Percentiles rank a stretch among this genome's conserved stretches.
phyloP scores from a whole-genome alignment of 2,797 vertebrate species.

The Enteromius mattozi region DNA sequence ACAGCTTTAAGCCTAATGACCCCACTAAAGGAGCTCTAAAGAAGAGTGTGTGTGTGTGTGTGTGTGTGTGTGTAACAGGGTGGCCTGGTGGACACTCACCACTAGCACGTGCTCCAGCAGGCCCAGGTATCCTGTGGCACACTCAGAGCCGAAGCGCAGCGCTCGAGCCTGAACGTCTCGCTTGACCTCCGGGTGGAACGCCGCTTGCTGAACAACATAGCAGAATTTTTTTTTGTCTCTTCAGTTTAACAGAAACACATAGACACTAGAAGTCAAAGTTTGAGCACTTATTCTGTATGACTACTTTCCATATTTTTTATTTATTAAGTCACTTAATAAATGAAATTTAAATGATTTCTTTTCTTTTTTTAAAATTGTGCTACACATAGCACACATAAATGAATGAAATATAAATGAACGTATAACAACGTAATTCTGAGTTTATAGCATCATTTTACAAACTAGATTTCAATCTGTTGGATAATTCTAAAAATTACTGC shows the following conservation, averaged over 20 bases:
- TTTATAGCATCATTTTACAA: not conserved
- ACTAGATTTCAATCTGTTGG: not conserved
- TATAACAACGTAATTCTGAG: not conserved
- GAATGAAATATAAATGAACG: not conserved
- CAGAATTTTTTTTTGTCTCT: not conserved
- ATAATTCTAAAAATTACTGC: not conserved
- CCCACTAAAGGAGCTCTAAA: slow-evolving; percentile 1
- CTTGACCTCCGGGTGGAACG: slow-evolving; percentile 91
- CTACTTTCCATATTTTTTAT: not conserved
- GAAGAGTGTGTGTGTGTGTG: slow-evolving; percentile 15
- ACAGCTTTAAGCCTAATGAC: slow-evolving; percentile 26
- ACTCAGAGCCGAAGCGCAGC: slow-evolving; percentile 90
- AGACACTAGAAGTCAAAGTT: not conserved
- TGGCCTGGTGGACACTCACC: slow-evolving; percentile 78
- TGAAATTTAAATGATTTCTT: not conserved
- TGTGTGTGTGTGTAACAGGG: not conserved
- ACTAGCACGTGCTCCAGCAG: slow-evolving; percentile 94
- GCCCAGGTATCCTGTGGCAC: slow-evolving; percentile 91
- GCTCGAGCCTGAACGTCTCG: slow-evolving; percentile 88
- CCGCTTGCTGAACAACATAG: slow-evolving; percentile 84
- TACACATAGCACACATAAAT: not conserved
- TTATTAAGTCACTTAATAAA: not conserved
- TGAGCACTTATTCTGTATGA: not conserved
- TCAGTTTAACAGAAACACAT: not conserved
- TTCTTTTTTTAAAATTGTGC: not conserved